Evolutionary conservation across 2,797 vertebrate genomes (phyloP), one percentile per base, ranked within the genome.

Genomic region (Pygocentrus nattereri): DNA sequence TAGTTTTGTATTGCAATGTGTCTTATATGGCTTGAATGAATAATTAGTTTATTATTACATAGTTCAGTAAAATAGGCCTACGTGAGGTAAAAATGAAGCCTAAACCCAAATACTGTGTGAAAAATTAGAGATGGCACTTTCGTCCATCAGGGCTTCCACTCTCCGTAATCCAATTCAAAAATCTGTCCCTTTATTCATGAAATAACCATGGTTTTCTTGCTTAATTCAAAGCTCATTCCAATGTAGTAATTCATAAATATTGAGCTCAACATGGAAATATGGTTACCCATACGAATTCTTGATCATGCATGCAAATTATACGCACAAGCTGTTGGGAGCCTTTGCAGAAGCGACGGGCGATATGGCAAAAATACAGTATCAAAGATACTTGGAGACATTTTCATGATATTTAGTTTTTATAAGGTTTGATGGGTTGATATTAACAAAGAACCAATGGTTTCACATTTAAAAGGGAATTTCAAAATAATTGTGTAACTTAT

Each of bases 161-260:
- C 34, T 34, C 3, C 6, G 34, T 34, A 34, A 3, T 34, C 25
- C 23, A 25, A 23, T 58, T 25, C 4, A 10, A 58, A 58, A 25
- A 54, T 10, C n/a, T n/a, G n/a, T 25, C n/a, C 4, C 58, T 25
- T 15, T 27, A 13, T 27, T 61, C 15, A 27, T 61, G 13, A 61
- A 27, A 61, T 61, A 25, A 58, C 25, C 58, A 27, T 44, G 12
- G 41, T 41, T 44, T 44, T 12, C n/a, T 4, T n/a, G 21, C 54
- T 23, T 10, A 10, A 8, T 11, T 44, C 6, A 11, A 56, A n/a
- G 21, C n/a, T n/a, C 34, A 8, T 67, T 67, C 19, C 19, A 41
- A 41, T 30, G 31, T 67, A 67, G 31, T 67, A 67, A 67, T 15
- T 47, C 65, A 69, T 47, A 47, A 69, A 69, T 69, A 5, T 7